Percentiles rank a stretch among this genome's conserved stretches.
Evolutionary conservation across 2,888 invertebrate species (phyloP).

Genomic region (Meteorus colon): DNA sequence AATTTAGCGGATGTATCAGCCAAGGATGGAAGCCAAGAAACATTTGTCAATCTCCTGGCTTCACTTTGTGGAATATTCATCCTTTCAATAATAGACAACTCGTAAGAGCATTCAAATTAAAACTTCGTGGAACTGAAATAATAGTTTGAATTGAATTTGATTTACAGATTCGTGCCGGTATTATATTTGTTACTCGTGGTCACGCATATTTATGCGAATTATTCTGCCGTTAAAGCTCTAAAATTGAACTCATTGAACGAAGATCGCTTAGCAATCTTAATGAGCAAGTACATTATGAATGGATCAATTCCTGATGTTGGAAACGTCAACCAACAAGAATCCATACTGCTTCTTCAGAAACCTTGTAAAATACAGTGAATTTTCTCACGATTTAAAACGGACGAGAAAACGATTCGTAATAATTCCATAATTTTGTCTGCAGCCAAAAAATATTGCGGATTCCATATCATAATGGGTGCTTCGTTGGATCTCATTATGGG

Average conservation of each 20-base stretch:
- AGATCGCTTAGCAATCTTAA: conserved; percentile 82
- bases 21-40: conserved; percentile 98
- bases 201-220: conserved; percentile 91
- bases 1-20: conserved; percentile 95
- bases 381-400: not conserved
- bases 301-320: conserved; percentile 79
- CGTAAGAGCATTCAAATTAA: conserved; percentile 65
- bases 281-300: conserved; percentile 80
- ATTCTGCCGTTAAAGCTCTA: conserved; percentile 87
- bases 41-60: conserved; percentile 92
- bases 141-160: conserved; percentile 17
- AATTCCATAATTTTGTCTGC: conserved; percentile 62
- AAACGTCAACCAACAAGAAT: conserved; percentile 83
- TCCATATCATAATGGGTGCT: conserved; percentile 77
- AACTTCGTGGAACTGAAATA: not conserved
- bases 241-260: conserved; percentile 88
- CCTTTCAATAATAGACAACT: conserved; percentile 79
- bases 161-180: conserved; percentile 81
- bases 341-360: conserved; percentile 78
- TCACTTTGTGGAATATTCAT: conserved; percentile 86
- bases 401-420: no score
- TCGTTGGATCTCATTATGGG: conserved; percentile 74
- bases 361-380: conserved; percentile 55
- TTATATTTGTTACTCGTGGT: conserved; percentile 84
- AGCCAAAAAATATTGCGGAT: conserved; percentile 79